A percentile compares a stretch with the other conserved stretches of the same genome.
These are phyloP conservation scores for Trigoniulus corallinus DNA, from an alignment of 1,140 invertebrate genomes.

Conservation along the genomic window DNA sequence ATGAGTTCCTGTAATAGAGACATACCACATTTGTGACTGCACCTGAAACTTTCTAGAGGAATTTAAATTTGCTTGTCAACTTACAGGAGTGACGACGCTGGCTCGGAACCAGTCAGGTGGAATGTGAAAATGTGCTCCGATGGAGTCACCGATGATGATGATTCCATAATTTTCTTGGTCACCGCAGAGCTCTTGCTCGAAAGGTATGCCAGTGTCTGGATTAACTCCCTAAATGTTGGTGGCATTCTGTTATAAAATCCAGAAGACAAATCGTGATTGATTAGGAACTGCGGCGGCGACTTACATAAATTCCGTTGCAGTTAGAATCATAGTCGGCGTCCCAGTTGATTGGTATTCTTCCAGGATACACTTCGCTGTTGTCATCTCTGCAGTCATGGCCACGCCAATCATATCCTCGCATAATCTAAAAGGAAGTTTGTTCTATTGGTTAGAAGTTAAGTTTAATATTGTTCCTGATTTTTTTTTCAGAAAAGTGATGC, in stretches of 20 bases:
- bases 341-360: slow-evolving; percentile 18
- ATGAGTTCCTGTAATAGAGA: slow-evolving; percentile 20
- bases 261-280: background rate
- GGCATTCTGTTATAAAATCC: background rate
- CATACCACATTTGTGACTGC: too few species aligned
- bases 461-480: background rate
- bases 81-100: background rate
- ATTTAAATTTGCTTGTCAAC: too few species aligned
- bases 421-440: slow-evolving; percentile 20
- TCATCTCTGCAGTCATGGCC: slow-evolving; percentile 32
- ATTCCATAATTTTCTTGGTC: slow-evolving; percentile 24
- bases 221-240: slow-evolving; percentile 18
- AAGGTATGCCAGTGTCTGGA: slow-evolving; percentile 19
- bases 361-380: slow-evolving; percentile 25
- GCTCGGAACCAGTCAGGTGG: slow-evolving; percentile 26
- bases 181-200: slow-evolving; percentile 29
- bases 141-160: slow-evolving; percentile 30
- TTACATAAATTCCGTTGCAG: slow-evolving; percentile 32
- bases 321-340: slow-evolving; percentile 27
- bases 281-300: too few species aligned
- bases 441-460: slow-evolving; percentile 20
- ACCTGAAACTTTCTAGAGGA: too few species aligned
- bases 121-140: slow-evolving; percentile 35
- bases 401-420: slow-evolving; percentile 30
- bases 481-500: background rate